Evolutionary conservation across 2,888 invertebrate genomes (phyloP), one percentile per base, ranked within the genome.

Genomic region (Pachymerium ferrugineum): DNA sequence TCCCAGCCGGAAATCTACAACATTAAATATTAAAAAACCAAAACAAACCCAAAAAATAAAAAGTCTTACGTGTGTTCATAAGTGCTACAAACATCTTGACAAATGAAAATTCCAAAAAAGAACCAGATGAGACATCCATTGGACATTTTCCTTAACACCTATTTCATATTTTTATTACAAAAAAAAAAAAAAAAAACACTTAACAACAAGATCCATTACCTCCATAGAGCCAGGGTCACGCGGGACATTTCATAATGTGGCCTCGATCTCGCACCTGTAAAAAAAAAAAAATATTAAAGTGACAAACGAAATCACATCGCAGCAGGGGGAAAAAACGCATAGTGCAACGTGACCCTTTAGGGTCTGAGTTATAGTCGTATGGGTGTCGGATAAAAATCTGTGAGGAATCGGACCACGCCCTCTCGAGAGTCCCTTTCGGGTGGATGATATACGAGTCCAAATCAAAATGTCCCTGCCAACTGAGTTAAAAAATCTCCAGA

Each of bases 1-100:
- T 73, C 28, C 73, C 72, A 8, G 35, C 3, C 29, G 78, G 22
- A 73, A 75, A 75, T 33, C 73, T 75, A n/a, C n/a, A 35, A 35
- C 10, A 35, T 12, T 35, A 12, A 35, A 35, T 8, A 35, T 28
- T 14, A 14, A 47, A 16, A 19, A 42, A 42, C 42, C 4, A 47
- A 19, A 19, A 19, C 3, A n/a, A n/a, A 47, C 3, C 47, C 19
- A 47, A 6, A 2, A 16, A 47, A 19, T 16, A 42, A 16, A 19
- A 6, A 8, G 19, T 12, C 47, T 47, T 25, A 47, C 47, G 6
- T 47, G 19, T 47, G 47, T 47, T 47, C 47, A 25, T 6, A 19
- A 6, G 47, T 19, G 47, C 19, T 47, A 25, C 47, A 47, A 3
- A 47, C 47, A 19, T 47, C 47, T 19, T 25, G 47, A 19, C 47